Evolutionary conservation across 2,888 invertebrate species (phyloP).

Genomic region (Steinernema carpocapsae): DNA sequence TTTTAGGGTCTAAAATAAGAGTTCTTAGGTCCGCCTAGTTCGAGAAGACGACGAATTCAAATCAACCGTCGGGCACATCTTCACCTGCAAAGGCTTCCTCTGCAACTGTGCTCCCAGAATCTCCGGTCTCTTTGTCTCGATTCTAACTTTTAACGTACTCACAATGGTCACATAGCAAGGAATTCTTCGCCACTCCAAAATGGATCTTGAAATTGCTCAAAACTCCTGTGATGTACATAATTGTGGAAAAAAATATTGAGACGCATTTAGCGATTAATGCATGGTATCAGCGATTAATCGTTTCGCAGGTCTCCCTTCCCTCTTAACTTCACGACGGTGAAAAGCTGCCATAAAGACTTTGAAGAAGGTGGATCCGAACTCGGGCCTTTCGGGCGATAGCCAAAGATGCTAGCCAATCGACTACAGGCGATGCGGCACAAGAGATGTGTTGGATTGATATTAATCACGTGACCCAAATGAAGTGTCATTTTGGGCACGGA

Average conservation of each 20-base stretch:
- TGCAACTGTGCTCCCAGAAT: slow-evolving; percentile 47
- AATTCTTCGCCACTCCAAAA: background rate
- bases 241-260: background rate
- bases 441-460: too few species aligned
- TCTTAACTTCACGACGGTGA: background rate
- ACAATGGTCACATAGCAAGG: background rate
- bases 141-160: background rate
- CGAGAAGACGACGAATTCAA: slow-evolving; percentile 41
- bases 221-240: slow-evolving; percentile 9
- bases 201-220: background rate
- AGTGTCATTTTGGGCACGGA: too few species aligned
- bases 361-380: background rate
- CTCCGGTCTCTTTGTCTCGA: background rate
- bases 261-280: background rate
- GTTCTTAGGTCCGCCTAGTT: slow-evolving; percentile 52
- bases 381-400: background rate
- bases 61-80: slow-evolving; percentile 57
- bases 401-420: background rate
- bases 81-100: slow-evolving; percentile 61
- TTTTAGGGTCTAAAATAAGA: background rate
- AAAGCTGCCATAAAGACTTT: background rate
- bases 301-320: background rate
- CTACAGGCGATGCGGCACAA: background rate
- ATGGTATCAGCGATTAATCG: background rate
- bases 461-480: too few species aligned